phyloP scores from a whole-genome alignment of 2,797 vertebrate genomes.

The Buceros bicornis region DNA sequence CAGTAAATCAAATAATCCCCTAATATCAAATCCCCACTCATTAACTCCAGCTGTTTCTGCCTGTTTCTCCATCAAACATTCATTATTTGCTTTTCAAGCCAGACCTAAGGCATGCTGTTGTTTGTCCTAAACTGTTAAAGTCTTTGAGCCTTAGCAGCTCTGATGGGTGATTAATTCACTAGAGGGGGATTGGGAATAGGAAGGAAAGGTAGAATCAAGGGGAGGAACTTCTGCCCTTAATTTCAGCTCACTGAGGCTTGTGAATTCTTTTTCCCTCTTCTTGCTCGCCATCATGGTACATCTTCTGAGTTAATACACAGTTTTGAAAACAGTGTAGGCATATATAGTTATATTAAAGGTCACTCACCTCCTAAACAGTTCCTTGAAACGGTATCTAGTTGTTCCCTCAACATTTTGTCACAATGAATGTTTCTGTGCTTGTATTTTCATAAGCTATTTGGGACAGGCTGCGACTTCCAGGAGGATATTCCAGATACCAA shows the following conservation, averaged over 20 bases:
- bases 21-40: conserved; percentile 32
- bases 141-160: not conserved
- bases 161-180: not conserved
- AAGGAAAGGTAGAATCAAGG: not conserved
- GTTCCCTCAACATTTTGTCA: not conserved
- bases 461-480: conserved; percentile 3
- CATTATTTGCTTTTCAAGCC: conserved; percentile 15
- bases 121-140: conserved; percentile 15
- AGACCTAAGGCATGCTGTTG: conserved; percentile 2
- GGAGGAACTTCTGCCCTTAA: not conserved
- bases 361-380: not conserved
- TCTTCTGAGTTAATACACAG: not conserved
- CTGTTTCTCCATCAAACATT: not conserved
- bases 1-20: conserved; percentile 64
- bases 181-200: not conserved
- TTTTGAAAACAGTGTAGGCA: not conserved
- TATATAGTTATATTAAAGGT: not conserved
- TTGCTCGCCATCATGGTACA: not conserved
- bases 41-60: conserved; percentile 46
- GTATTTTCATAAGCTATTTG: not conserved
- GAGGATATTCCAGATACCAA: conserved; percentile 11
- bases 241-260: not conserved
- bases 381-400: not conserved
- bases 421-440: not conserved
- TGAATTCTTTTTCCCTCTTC: not conserved